A percentile compares a stretch with the other conserved stretches of the same genome.
These are phyloP conservation scores for Camponotus fellah DNA, from an alignment of 2,888 invertebrate species.

Conservation along the genomic window DNA sequence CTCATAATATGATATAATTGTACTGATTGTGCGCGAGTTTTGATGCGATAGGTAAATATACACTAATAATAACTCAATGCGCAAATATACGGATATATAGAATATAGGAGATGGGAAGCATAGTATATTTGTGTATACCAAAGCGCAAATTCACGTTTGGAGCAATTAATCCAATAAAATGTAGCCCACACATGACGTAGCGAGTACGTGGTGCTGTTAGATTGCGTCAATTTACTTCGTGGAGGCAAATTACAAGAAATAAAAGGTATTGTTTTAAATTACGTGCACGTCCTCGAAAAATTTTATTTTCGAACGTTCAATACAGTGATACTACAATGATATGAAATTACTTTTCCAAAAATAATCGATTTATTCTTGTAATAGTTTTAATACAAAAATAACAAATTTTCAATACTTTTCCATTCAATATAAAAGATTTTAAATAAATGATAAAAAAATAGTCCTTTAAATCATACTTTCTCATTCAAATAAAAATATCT, in stretches of 20 bases:
- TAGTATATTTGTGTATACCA: slow-evolving; percentile 39
- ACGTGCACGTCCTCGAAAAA: background rate
- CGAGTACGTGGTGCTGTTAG: background rate
- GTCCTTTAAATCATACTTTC: background rate
- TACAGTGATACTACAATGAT: background rate
- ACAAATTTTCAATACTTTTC: background rate
- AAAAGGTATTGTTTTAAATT: background rate
- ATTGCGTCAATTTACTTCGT: slow-evolving; percentile 19
- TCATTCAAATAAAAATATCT: too few relatives aligned
- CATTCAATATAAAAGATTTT: too few relatives aligned
- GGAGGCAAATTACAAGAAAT: background rate
- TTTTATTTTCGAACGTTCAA: background rate
- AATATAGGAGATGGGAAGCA: slow-evolving; percentile 19
- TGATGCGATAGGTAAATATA: slow-evolving; percentile 42
- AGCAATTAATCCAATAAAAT: slow-evolving; percentile 45
- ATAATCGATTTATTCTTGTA: background rate
- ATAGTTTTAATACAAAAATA: background rate
- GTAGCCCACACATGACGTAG: slow-evolving; percentile 1
- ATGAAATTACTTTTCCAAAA: background rate
- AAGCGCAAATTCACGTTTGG: slow-evolving; percentile 22
- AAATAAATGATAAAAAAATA: background rate
- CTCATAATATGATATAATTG: slow-evolving; percentile 46
- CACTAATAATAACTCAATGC: slow-evolving; percentile 45
- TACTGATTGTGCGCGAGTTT: slow-evolving; percentile 44
- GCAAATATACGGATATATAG: slow-evolving; percentile 42